A percentile compares a stretch with the other conserved stretches of the same genome.
Conservation (phyloP, 2,797 vertebrate genomes). For the Okamejei kenojei region DNA sequence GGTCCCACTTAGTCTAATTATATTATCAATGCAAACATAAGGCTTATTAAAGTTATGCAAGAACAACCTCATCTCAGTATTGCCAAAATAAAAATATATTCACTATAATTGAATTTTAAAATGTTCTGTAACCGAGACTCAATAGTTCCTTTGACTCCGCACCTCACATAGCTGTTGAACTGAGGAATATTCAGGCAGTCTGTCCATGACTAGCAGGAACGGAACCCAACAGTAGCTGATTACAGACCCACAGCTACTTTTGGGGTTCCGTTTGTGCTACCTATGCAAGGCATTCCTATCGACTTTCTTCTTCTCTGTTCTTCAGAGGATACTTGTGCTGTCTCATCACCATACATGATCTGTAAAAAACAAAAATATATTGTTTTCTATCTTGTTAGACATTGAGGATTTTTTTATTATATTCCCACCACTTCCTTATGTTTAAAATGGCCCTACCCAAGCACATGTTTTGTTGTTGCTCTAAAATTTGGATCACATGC, state of each 20-base stretch:
- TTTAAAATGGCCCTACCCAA: background rate
- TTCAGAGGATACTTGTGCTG: background rate
- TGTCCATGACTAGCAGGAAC: conserved; percentile 62
- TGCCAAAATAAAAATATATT: background rate
- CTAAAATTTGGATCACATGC: background rate
- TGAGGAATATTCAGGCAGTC: conserved; percentile 46
- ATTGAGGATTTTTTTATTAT: background rate
- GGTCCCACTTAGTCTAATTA: too few species aligned
- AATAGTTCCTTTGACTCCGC: background rate
- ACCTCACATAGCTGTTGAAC: background rate
- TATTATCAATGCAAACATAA: too few species aligned
- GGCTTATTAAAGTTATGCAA: too few species aligned
- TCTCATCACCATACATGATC: background rate
- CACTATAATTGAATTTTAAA: background rate
- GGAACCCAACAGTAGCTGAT: conserved; percentile 89
- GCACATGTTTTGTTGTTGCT: background rate
- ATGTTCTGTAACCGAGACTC: background rate
- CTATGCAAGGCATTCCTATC: conserved; percentile 49
- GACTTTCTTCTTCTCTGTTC: background rate
- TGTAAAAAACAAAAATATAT: background rate
- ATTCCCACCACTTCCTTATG: background rate
- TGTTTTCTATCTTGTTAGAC: background rate
- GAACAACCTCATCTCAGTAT: conserved; percentile 34
- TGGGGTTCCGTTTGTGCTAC: conserved; percentile 97
- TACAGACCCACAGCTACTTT: conserved; percentile 84